Evolutionary conservation across 2,113 vertebrate genomes (phyloP).

Genomic region (Nerophis lumbriciformis): DNA sequence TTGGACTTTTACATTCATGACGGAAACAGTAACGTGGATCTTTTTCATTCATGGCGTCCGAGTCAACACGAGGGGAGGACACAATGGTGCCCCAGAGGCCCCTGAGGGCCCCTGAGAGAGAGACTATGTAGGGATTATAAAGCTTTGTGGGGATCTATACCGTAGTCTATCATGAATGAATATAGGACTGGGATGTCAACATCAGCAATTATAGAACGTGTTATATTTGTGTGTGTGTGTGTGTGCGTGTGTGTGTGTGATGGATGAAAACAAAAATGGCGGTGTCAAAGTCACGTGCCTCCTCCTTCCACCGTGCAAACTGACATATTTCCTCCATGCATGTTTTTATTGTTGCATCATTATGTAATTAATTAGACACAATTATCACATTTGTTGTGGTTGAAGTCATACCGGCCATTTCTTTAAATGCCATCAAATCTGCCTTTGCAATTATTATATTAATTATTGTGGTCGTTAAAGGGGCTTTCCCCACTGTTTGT

Average conservation of each 20-base stretch:
- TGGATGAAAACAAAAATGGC: slow-evolving; percentile 6
- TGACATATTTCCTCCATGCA: slow-evolving; percentile 2
- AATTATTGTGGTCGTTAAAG: no score
- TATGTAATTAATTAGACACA: no score
- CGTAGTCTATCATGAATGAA: not conserved
- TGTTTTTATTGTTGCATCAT: no score
- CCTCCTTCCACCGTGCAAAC: slow-evolving; percentile 45
- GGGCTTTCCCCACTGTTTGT: no score
- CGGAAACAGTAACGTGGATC: slow-evolving; percentile 69
- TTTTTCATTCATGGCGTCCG: slow-evolving; percentile 70
- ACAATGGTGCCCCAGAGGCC: slow-evolving; percentile 61
- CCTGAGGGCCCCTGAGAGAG: slow-evolving; percentile 55
- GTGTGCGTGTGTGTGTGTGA: slow-evolving; percentile 3
- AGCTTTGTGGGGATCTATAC: not conserved
- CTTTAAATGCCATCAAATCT: no score
- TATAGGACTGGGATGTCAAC: not conserved
- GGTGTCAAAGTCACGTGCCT: slow-evolving; percentile 49
- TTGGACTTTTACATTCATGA: slow-evolving; percentile 75
- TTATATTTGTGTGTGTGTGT: not conserved
- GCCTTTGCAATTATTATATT: no score
- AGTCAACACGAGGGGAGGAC: slow-evolving; percentile 58
- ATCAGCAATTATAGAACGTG: not conserved
- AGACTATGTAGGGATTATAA: slow-evolving; percentile 49
- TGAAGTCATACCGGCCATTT: no score
- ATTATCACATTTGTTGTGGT: no score